phyloP scores from a whole-genome alignment of 2,113 vertebrate genomes.

The Halcyon senegalensis region DNA sequence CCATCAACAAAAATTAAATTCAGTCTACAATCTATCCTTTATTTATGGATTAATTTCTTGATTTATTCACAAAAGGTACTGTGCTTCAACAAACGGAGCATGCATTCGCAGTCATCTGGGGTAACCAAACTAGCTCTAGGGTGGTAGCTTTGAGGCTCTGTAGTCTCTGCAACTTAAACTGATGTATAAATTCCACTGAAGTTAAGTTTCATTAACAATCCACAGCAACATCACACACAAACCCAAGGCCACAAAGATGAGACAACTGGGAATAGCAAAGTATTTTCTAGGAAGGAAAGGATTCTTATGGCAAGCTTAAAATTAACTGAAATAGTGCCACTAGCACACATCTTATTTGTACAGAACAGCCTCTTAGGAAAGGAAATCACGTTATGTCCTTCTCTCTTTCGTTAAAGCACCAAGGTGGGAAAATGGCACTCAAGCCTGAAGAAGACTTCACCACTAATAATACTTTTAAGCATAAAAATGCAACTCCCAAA shows the following conservation, averaged over 20 bases:
- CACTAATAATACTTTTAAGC: not conserved
- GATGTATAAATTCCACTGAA: not conserved
- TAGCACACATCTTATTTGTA: not conserved
- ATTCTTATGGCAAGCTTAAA: not conserved
- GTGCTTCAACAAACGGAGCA: not conserved
- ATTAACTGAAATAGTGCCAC: not conserved
- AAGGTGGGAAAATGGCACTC: not conserved
- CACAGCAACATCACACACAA: not conserved
- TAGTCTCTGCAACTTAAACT: not conserved
- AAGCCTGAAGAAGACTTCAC: not conserved
- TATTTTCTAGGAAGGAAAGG: not conserved
- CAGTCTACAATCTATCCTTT: not conserved
- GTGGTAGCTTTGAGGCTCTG: not conserved
- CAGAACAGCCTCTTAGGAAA: not conserved
- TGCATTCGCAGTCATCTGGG: not conserved
- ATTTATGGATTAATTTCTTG: not conserved
- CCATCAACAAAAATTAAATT: not conserved
- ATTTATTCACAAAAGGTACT: not conserved
- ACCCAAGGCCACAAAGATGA: not conserved
- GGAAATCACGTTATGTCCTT: not conserved
- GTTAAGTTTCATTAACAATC: not conserved
- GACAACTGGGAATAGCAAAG: not conserved
- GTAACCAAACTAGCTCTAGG: not conserved
- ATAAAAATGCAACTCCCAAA: not conserved
- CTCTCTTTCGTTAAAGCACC: not conserved